phyloP scores from a whole-genome alignment of 2,113 vertebrate genomes.

The Ictidomys tridecemlineatus region DNA sequence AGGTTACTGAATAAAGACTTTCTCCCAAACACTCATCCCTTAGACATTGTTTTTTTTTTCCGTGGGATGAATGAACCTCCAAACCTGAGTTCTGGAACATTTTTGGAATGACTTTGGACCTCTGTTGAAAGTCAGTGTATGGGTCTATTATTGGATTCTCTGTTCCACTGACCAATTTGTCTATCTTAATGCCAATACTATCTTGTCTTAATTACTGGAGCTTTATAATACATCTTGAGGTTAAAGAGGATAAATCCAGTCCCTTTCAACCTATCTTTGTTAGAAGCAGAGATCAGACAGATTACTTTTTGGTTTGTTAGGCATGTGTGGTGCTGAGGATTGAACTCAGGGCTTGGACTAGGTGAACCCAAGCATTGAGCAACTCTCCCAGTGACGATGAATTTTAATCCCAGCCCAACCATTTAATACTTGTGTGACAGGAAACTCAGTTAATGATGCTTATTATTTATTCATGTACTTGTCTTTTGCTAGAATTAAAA shows the following conservation, averaged over 20 bases:
- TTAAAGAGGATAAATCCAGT: not conserved
- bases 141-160: not conserved
- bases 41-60: too few species aligned
- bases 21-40: too few species aligned
- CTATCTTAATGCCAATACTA: not conserved
- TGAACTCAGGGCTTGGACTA: too few species aligned
- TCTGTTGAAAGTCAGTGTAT: not conserved
- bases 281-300: not conserved
- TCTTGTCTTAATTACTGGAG: not conserved
- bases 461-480: not conserved
- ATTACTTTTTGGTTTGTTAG: not conserved
- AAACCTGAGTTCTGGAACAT: too few species aligned
- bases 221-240: not conserved
- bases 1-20: too few species aligned
- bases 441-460: not conserved
- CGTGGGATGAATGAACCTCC: too few species aligned
- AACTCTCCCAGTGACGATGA: not conserved
- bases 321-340: too few species aligned
- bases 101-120: not conserved
- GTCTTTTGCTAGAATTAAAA: constrained; percentile 10
- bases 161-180: not conserved
- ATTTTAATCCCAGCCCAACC: not conserved
- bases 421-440: not conserved
- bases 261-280: not conserved
- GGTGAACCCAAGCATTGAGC: too few species aligned